Evolutionary conservation across 2,113 vertebrate species (phyloP).

Genomic region (Xenus cinereus): DNA sequence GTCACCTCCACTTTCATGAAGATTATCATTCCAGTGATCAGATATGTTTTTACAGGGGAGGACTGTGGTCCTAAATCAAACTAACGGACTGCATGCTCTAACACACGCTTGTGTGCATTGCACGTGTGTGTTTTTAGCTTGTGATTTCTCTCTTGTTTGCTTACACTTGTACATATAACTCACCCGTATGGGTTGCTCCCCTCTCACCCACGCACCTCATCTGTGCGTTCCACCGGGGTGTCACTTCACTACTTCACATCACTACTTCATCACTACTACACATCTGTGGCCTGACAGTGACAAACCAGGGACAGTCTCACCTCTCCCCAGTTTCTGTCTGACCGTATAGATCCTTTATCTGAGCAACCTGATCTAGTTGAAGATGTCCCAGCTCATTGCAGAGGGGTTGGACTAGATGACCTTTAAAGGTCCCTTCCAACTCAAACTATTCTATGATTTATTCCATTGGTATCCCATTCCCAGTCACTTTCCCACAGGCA

Average conservation of each 20-base stretch:
- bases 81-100: neutral
- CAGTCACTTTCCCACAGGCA: neutral
- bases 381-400: neutral
- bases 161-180: neutral
- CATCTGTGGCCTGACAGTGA: too few species aligned
- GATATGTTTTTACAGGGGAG: neutral
- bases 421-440: neutral
- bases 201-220: neutral
- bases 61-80: neutral
- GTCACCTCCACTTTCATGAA: neutral
- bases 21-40: neutral
- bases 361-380: neutral
- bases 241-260: neutral
- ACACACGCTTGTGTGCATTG: accelerated
- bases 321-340: neutral
- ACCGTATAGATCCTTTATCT: neutral
- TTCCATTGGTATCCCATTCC: neutral
- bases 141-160: neutral
- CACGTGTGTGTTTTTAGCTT: too few species aligned
- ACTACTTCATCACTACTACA: neutral
- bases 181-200: neutral
- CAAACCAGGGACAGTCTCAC: neutral
- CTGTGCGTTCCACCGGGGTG: neutral
- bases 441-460: neutral
- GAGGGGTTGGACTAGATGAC: neutral